Percentiles rank a stretch among this genome's conserved stretches.
Evolutionary conservation across 23 tunicate genomes (phyloP).

Genomic region (Ciona savignyi): DNA sequence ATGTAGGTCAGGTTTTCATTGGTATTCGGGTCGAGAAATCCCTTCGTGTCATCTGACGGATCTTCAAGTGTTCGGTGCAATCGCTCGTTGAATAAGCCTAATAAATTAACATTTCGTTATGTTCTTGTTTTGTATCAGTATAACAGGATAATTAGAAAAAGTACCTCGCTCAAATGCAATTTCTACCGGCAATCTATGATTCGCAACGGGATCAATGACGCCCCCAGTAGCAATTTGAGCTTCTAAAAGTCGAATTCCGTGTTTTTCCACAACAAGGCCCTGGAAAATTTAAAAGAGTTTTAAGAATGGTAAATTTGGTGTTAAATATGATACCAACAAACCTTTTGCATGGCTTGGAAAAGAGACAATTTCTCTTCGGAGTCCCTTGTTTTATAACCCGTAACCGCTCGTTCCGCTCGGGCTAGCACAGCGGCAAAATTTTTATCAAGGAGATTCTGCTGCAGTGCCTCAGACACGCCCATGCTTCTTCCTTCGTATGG

Average conservation of each 20-base stretch:
- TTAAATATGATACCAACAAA: conserved; percentile 5
- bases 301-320: background rate
- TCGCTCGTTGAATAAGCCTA: conserved; percentile 85
- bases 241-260: conserved; percentile 91
- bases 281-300: conserved; percentile 19
- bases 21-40: conserved; percentile 97
- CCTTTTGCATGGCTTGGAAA: conserved; percentile 94
- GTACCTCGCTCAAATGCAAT: conserved; percentile 89
- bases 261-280: conserved; percentile 89
- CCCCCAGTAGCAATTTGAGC: conserved; percentile 99
- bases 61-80: conserved; percentile 73
- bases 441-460: conserved; percentile 52
- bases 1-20: conserved; percentile 81
- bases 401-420: conserved; percentile 92
- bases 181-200: conserved; percentile 88
- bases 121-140: no score
- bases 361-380: conserved; percentile 70
- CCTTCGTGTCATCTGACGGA: conserved; percentile 88
- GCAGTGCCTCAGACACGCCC: conserved; percentile 78
- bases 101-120: no score
- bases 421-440: conserved; percentile 62
- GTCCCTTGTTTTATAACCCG: conserved; percentile 66
- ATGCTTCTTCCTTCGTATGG: conserved; percentile 64
- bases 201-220: conserved; percentile 90
- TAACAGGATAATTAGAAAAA: no score